phyloP scores from a whole-genome alignment of 23 tunicate genomes.

The Ascidia mentula region DNA sequence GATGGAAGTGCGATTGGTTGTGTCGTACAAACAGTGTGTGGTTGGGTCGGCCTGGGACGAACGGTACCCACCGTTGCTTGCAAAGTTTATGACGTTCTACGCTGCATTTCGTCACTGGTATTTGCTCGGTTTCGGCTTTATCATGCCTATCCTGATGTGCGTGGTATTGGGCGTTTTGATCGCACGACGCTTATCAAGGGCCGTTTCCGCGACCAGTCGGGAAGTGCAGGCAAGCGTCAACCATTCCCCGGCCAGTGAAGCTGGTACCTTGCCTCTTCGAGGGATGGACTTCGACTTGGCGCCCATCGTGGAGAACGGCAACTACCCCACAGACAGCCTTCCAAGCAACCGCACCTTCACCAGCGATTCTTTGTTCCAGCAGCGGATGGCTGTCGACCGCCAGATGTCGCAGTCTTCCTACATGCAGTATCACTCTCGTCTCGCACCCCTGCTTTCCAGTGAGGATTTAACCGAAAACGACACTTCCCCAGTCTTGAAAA shows the following conservation, averaged over 20 bases:
- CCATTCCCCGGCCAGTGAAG: slow-evolving; percentile 25
- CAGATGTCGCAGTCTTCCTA: slow-evolving; percentile 19
- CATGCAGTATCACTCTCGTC: slow-evolving; percentile 27
- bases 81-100: slow-evolving; percentile 43
- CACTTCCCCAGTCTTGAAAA: slow-evolving; percentile 31
- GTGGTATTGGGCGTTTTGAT: slow-evolving; percentile 52
- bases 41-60: slow-evolving; percentile 37
- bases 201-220: neutral
- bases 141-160: slow-evolving; percentile 46
- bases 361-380: slow-evolving; percentile 34
- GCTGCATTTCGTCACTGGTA: slow-evolving; percentile 60
- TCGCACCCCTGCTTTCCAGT: slow-evolving; percentile 43
- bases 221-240: slow-evolving; percentile 6
- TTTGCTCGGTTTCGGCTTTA: slow-evolving; percentile 63
- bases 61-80: slow-evolving; percentile 26
- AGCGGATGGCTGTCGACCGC: slow-evolving; percentile 40
- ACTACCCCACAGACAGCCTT: slow-evolving; percentile 37
- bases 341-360: slow-evolving; percentile 29
- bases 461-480: slow-evolving; percentile 40
- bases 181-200: slow-evolving; percentile 39
- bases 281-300: slow-evolving; percentile 9
- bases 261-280: slow-evolving; percentile 46
- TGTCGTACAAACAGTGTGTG: slow-evolving; percentile 43
- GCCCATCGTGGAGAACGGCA: slow-evolving; percentile 25
- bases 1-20: neutral